A percentile compares a stretch with the other conserved stretches of the same genome.
phyloP scores from a whole-genome alignment of 1,140 invertebrate genomes.

The Steinernema khuongi region DNA sequence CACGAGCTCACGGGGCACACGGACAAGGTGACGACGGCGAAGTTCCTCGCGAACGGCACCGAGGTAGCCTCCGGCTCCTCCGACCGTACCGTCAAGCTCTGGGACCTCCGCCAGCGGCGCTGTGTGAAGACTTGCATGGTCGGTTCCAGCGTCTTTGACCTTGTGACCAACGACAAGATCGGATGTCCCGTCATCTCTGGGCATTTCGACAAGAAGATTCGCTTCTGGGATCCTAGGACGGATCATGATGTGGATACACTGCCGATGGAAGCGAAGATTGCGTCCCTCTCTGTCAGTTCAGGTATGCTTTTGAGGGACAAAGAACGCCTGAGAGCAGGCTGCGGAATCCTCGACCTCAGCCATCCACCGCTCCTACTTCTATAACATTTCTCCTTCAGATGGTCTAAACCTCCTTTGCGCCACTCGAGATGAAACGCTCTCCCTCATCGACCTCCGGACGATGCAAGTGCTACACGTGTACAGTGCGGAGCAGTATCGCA shows the following conservation, averaged over 20 bases:
- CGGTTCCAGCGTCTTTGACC: constrained; percentile 88
- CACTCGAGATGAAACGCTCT: constrained; percentile 34
- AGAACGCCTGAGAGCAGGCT: no score
- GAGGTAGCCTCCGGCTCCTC: constrained; percentile 73
- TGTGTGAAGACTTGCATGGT: constrained; percentile 94
- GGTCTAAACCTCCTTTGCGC: constrained; percentile 29
- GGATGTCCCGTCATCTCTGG: constrained; percentile 78
- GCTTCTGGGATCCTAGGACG: constrained; percentile 78
- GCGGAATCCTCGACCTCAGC: constrained; percentile 61
- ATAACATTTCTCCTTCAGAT: constrained; percentile 17
- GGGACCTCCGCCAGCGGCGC: constrained; percentile 84
- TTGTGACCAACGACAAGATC: constrained; percentile 78
- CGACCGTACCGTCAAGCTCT: constrained; percentile 91
- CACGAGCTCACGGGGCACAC: constrained; percentile 92
- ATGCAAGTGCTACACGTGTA: constrained; percentile 28
- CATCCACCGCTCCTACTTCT: background rate
- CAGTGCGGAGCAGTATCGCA: constrained; percentile 35
- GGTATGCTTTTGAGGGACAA: background rate
- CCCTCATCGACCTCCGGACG: constrained; percentile 28
- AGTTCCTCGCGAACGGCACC: constrained; percentile 79
- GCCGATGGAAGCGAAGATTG: background rate
- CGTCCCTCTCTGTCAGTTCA: background rate
- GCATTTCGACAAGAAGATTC: constrained; percentile 92
- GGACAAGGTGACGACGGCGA: constrained; percentile 86
- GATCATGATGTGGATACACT: background rate